phyloP scores from a whole-genome alignment of 2,113 vertebrate species.

The Oryzias javanicus region DNA sequence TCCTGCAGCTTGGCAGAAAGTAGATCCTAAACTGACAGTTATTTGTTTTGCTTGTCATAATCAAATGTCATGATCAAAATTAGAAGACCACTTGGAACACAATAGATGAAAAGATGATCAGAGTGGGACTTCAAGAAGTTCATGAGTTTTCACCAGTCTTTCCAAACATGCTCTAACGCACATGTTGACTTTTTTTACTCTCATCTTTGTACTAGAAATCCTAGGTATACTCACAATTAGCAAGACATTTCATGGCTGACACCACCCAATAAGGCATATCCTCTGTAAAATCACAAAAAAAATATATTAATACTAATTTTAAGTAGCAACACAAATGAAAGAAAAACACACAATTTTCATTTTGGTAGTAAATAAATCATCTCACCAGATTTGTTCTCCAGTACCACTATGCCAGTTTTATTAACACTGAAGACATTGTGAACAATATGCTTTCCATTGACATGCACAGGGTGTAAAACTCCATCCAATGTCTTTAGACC shows the following conservation, averaged over 20 bases:
- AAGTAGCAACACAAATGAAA: background rate
- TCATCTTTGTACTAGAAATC: background rate
- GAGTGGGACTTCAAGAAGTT: no score
- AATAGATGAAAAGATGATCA: no score
- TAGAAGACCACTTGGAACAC: no score
- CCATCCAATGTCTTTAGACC: slow-evolving; percentile 63
- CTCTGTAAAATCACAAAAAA: slow-evolving; percentile 44
- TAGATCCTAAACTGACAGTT: no score
- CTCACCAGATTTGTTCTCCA: slow-evolving; percentile 69
- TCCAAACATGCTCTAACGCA: background rate
- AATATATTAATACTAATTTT: background rate
- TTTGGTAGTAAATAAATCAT: background rate
- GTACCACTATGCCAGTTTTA: slow-evolving; percentile 61
- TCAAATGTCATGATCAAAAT: no score
- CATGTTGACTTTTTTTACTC: background rate
- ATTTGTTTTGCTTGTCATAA: no score
- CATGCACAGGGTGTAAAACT: slow-evolving; percentile 46
- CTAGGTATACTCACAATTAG: slow-evolving; percentile 60
- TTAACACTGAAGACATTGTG: slow-evolving; percentile 68
- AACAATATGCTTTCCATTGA: slow-evolving; percentile 65
- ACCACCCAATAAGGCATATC: slow-evolving; percentile 71
- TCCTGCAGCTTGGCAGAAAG: no score
- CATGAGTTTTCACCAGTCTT: no score
- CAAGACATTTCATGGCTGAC: slow-evolving; percentile 71
- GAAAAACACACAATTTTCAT: background rate